Evolutionary conservation across 1,140 invertebrate species (phyloP).

Genomic region (Hyles vespertilio): DNA sequence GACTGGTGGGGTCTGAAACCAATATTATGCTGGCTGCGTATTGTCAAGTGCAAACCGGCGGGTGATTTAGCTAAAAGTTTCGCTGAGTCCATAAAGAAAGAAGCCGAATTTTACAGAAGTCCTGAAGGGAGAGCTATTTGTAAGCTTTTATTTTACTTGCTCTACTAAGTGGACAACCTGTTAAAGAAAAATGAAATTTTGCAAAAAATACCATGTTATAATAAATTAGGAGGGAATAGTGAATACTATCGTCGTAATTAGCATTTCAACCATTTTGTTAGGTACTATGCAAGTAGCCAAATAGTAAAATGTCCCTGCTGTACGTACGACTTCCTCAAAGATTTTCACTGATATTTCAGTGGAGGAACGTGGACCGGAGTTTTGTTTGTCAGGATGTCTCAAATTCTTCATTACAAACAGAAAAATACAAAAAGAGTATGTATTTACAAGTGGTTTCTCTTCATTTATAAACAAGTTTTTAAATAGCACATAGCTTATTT

Average conservation of each 20-base stretch:
- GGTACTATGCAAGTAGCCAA: no score
- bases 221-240: no score
- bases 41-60: neutral
- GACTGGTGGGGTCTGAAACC: neutral
- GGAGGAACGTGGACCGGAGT: conserved; percentile 1
- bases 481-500: no score
- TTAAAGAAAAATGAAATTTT: no score
- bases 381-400: conserved; percentile 4
- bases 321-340: no score
- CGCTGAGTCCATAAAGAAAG: neutral
- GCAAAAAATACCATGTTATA: no score
- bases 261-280: no score
- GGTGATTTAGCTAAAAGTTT: neutral
- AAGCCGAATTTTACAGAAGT: conserved; percentile 1
- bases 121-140: neutral
- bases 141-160: neutral
- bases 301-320: no score
- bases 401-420: conserved; percentile 1
- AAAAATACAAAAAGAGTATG: neutral
- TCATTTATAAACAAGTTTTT: no score
- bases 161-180: no score
- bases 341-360: neutral
- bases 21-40: neutral
- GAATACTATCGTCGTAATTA: no score
- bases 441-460: no score